Conservation (phyloP, 1,140 invertebrate species). For the Calephelis virginiensis region DNA sequence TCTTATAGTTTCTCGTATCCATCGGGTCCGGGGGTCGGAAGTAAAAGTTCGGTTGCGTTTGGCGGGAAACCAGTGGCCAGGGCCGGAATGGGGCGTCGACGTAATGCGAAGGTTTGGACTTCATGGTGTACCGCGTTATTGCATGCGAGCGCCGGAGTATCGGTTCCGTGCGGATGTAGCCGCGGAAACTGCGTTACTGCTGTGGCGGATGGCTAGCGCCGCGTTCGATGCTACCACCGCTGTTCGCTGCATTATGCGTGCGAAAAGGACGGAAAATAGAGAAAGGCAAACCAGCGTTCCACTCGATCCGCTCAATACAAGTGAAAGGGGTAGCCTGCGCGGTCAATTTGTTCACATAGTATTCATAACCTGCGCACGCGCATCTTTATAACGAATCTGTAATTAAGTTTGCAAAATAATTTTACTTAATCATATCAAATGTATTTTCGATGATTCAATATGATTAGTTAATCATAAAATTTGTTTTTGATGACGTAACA, state of each 20-base stretch:
- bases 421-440: too few species aligned
- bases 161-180: slow-evolving; percentile 66
- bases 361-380: slow-evolving; percentile 38
- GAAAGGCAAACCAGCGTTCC: slow-evolving; percentile 65
- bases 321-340: slow-evolving; percentile 71
- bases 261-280: slow-evolving; percentile 68
- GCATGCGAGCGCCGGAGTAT: slow-evolving; percentile 58
- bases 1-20: slow-evolving; percentile 72
- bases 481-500: too few species aligned
- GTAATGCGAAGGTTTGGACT: slow-evolving; percentile 73
- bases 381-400: slow-evolving; percentile 35
- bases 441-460: too few species aligned
- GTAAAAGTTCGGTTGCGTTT: slow-evolving; percentile 79
- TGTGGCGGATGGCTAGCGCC: slow-evolving; percentile 48
- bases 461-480: too few species aligned
- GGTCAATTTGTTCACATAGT: slow-evolving; percentile 48
- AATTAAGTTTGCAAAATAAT: not conserved
- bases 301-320: slow-evolving; percentile 64
- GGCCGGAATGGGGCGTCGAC: slow-evolving; percentile 74
- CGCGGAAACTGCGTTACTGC: slow-evolving; percentile 65
- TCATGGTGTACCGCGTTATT: slow-evolving; percentile 66
- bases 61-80: slow-evolving; percentile 82
- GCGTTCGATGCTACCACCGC: slow-evolving; percentile 55
- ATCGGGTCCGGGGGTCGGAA: slow-evolving; percentile 80
- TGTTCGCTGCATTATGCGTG: slow-evolving; percentile 44